Evolutionary conservation across 2,888 invertebrate species (phyloP).

Genomic region (Osmoderma eremita): DNA sequence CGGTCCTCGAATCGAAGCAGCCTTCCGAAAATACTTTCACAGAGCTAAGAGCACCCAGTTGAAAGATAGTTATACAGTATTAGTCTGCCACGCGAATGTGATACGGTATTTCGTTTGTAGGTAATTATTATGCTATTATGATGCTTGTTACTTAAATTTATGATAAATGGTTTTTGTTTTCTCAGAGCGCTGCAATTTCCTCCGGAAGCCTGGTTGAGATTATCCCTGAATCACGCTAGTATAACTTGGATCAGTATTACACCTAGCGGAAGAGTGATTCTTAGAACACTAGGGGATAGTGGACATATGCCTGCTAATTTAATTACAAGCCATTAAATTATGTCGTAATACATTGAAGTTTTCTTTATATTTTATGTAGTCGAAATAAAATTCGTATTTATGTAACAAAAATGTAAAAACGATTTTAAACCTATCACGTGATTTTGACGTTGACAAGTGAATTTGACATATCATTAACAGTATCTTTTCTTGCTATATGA

Average conservation of each 20-base stretch:
- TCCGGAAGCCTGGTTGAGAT: constrained; percentile 95
- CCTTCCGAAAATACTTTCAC: constrained; percentile 92
- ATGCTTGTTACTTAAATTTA: constrained; percentile 3
- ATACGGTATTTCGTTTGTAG: constrained; percentile 73
- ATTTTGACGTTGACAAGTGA: too few species aligned
- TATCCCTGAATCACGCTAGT: constrained; percentile 91
- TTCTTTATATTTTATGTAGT: neutral
- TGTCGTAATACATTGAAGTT: neutral
- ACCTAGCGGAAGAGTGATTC: constrained; percentile 86
- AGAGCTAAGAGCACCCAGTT: constrained; percentile 84
- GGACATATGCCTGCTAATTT: constrained; percentile 87
- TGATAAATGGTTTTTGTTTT: constrained; percentile 32
- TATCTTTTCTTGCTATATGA: too few species aligned
- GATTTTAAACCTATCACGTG: too few species aligned
- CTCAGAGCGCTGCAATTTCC: constrained; percentile 93
- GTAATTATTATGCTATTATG: constrained; percentile 31
- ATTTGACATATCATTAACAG: too few species aligned
- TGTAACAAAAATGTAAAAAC: too few species aligned
- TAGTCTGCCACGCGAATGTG: constrained; percentile 98
- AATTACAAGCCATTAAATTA: constrained; percentile 66
- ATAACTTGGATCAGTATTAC: constrained; percentile 91
- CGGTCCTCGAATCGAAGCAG: constrained; percentile 94
- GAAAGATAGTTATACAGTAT: constrained; percentile 84
- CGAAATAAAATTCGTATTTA: neutral
- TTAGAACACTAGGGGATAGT: constrained; percentile 85